Conservation (phyloP, 2,888 invertebrate species). For the Acrobasis suavella region DNA sequence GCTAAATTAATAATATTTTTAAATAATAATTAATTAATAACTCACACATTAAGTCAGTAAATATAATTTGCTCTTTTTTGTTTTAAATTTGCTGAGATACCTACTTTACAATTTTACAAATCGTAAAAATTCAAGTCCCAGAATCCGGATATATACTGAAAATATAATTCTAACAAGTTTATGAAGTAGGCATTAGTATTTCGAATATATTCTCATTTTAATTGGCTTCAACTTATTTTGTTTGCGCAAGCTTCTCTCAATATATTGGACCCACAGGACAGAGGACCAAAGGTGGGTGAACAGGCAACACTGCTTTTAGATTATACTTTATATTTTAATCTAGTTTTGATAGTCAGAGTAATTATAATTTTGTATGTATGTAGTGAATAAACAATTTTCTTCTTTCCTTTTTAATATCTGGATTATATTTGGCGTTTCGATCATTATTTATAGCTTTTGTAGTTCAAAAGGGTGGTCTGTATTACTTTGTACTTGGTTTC, state of each 20-base stretch:
- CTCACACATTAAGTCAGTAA: not conserved
- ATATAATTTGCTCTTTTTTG: too few species aligned
- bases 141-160: too few species aligned
- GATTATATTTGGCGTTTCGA: too few species aligned
- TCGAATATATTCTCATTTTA: constrained; percentile 66
- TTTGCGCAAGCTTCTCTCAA: constrained; percentile 81
- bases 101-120: too few species aligned
- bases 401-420: not conserved
- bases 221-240: constrained; percentile 79
- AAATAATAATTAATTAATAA: not conserved
- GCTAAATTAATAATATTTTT: not conserved
- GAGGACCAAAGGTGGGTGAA: constrained; percentile 68
- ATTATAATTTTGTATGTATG: not conserved
- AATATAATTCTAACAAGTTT: constrained; percentile 9
- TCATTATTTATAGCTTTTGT: too few species aligned
- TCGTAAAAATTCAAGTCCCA: too few species aligned
- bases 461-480: too few species aligned
- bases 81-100: too few species aligned
- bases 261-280: constrained; percentile 76
- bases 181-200: not conserved
- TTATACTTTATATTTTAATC: constrained; percentile 1
- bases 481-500: too few species aligned
- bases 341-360: not conserved
- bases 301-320: constrained; percentile 50
- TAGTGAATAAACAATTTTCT: not conserved